These are phyloP conservation scores for Parapristionchus giblindavisi DNA, from an alignment of 2,888 invertebrate species.

Conservation along the genomic window DNA sequence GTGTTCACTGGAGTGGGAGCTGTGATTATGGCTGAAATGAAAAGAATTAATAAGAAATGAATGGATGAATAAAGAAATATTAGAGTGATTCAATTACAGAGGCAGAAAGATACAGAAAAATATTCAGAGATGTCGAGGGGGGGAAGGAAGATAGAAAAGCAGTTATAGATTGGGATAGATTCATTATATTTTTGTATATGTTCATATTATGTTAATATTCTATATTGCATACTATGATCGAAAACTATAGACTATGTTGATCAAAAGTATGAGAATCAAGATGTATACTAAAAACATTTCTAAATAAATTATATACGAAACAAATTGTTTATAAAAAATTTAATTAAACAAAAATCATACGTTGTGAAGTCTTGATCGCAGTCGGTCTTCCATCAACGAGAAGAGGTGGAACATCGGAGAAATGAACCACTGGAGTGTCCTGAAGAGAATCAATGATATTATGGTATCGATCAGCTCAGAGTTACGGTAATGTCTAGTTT, in stretches of 20 bases:
- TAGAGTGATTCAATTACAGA: not conserved
- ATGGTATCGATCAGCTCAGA: not conserved
- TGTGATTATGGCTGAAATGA: slow-evolving; percentile 16
- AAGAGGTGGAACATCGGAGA: slow-evolving; percentile 66
- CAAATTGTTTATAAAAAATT: too few species aligned
- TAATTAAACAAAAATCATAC: not conserved
- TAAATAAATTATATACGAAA: too few species aligned
- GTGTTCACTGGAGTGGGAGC: slow-evolving; percentile 16
- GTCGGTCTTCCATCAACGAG: slow-evolving; percentile 64
- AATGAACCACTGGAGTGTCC: slow-evolving; percentile 44
- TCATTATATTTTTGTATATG: too few species aligned
- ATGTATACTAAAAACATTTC: too few species aligned
- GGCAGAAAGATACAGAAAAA: not conserved
- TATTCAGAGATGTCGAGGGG: not conserved
- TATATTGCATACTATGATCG: too few species aligned
- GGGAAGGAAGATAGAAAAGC: too few species aligned
- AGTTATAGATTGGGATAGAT: too few species aligned
- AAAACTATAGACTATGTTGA: too few species aligned
- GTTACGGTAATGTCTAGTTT: too few species aligned
- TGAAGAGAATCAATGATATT: slow-evolving; percentile 1
- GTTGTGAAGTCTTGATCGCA: slow-evolving; percentile 52
- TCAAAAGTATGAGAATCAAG: too few species aligned
- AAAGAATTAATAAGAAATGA: not conserved
- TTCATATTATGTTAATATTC: too few species aligned
- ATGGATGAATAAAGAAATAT: not conserved